Conservation (phyloP, 2,888 invertebrate genomes). For the Neuroscelio doddi region DNA sequence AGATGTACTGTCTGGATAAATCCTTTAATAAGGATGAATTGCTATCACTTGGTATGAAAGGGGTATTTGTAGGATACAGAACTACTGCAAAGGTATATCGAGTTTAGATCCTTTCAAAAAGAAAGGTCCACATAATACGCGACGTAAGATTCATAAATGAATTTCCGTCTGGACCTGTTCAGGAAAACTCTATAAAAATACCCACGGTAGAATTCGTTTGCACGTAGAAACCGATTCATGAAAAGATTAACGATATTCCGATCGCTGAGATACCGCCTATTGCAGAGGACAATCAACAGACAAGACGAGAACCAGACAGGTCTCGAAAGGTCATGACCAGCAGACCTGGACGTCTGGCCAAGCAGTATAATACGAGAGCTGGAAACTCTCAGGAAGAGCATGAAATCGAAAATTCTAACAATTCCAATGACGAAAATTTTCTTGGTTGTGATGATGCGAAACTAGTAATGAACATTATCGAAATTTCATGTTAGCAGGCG, state of each 20-base stretch:
- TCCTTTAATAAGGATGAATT: slow-evolving; percentile 19
- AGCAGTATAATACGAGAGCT: slow-evolving; percentile 17
- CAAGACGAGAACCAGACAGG: slow-evolving; percentile 14
- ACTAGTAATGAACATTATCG: slow-evolving; percentile 3
- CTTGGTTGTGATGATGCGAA: slow-evolving; percentile 2
- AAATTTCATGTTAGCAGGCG: slow-evolving; percentile 22
- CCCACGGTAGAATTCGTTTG: background rate
- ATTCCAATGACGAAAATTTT: slow-evolving; percentile 9
- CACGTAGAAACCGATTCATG: background rate
- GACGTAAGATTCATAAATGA: slow-evolving; percentile 22
- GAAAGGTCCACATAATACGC: no score
- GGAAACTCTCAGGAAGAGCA: background rate
- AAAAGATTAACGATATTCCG: background rate
- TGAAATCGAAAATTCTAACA: no score
- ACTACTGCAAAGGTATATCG: slow-evolving; percentile 6
- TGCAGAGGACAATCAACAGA: background rate
- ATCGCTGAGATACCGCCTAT: no score
- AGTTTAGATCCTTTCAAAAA: slow-evolving; percentile 3
- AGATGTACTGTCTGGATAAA: slow-evolving; percentile 12
- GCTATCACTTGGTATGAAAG: slow-evolving; percentile 25
- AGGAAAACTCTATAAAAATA: no score
- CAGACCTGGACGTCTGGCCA: slow-evolving; percentile 12
- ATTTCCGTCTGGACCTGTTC: no score
- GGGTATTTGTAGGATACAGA: slow-evolving; percentile 23
- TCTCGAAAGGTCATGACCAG: slow-evolving; percentile 7